Conservation (phyloP, 2,797 vertebrate species). For the Perodicticus potto region DNA sequence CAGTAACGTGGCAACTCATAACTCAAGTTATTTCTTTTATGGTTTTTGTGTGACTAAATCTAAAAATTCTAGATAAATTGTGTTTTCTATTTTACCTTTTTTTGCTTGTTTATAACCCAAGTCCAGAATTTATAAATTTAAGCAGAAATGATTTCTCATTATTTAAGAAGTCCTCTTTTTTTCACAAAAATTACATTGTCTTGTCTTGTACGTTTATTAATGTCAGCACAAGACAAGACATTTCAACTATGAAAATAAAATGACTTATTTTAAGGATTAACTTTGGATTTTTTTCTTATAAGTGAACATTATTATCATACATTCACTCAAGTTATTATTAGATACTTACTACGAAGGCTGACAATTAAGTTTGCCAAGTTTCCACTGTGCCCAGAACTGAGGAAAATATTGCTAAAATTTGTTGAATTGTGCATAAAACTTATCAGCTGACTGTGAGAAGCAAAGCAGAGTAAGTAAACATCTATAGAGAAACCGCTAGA, state of each 20-base stretch:
- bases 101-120: constrained; percentile 2
- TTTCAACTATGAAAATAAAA: no score
- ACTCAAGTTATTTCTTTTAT: neutral
- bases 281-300: neutral
- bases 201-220: neutral
- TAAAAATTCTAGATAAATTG: constrained; percentile 8
- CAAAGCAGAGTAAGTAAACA: no score
- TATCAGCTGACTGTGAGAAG: no score
- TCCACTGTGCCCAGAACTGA: no score
- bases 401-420: no score
- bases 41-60: neutral
- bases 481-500: no score
- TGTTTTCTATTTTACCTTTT: neutral
- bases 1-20: neutral
- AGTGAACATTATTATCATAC: neutral
- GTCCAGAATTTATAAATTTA: constrained; percentile 1
- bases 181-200: neutral
- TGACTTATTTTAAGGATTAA: neutral
- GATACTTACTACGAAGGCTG: neutral
- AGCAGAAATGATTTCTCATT: neutral
- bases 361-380: no score
- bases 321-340: neutral
- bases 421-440: no score
- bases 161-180: neutral
- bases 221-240: no score